Evolutionary conservation across 2,888 invertebrate species (phyloP), one percentile per base, ranked within the genome.

Genomic region (Rotaria macrura): DNA sequence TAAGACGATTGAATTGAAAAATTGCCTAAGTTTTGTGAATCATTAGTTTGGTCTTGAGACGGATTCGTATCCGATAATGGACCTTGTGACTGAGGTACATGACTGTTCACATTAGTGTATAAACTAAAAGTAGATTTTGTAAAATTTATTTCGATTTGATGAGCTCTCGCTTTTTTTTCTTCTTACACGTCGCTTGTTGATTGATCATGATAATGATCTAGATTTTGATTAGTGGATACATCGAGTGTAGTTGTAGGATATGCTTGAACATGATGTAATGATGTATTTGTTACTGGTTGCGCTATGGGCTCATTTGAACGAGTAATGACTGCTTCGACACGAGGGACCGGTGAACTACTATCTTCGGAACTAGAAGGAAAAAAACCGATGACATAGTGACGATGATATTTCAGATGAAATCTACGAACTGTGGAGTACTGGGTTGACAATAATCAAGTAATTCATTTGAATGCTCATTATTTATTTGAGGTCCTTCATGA

Each of bases 401-500:
- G 10, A 43, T 43, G 10, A 43, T 10, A 23, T 10, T 7, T 38
- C 9, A 23, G 23, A 38, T 12, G 17, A 38, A 34, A 10, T 6
- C 10, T n/a, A 43, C 79, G 9, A n/a, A 79, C 79, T 79, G 79
- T 79, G 65, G 65, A 65, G 79, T 79, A 43, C 43, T 43, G 79
- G 43, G 79, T 43, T 79, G 79, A 79, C 43, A 79, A 43, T 43
- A 79, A 43, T 79, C 79, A 14, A 40, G 43, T 25, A 79, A 14
- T 43, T 79, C 79, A n/a, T 40, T 43, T 79, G 79, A 79, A 79
- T 79, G 79, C n/a, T 79, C 79, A n/a, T 43, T 79, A 79, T 43
- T 79, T n/a, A 79, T 79, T 43, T 40, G 43, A 7, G 34, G n/a
- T n/a, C 43, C 79, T 43, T 79, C 79, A 43, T 79, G 79, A 43